Base-by-base conservation (phyloP, 2,888 invertebrate genomes). In the Glyphotaelius pellucidus region DNA sequence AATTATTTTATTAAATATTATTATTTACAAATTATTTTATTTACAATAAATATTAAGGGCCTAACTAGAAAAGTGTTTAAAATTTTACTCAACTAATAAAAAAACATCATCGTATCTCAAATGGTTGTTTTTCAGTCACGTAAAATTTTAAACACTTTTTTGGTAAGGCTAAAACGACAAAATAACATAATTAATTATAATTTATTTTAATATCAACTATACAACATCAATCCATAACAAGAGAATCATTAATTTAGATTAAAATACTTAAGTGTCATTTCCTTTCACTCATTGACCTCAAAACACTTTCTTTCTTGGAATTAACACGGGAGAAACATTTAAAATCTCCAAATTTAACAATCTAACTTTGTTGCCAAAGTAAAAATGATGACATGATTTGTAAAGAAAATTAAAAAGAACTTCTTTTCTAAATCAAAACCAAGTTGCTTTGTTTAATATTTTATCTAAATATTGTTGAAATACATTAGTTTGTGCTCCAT, bases 161-260 rank as follows among this genome's bases (percentile, higher is more conserved):
- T 47, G 15, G 47, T 47, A 47, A 47, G 47, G 15, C 47, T 14
- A 30, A 85, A 15, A 86, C 47, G 67, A 67, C 5, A 32, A 67
- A 67, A 87, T 31, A 87, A 52, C 32, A 31, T 52, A 52, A 47
- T 87, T 87, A 67, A 67, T 31, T 32, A 87, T 19, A 87, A 87
- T 25, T 87, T 87, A 67, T 87, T 87, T 87, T 47, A 87, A 87
- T 67, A 87, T 87, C 67, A 87, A 87, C 87, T n/a, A 67, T 7
- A 67, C 67, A 67, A 67, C 35, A 31, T 38, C 67, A 87, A n/a
- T 87, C 3, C 3, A 52, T 67, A 87, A 87, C 87, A 67, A 87
- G 31, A 52, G 25, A 47, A 42, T 42, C 85, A 47, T 42, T 42
- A 42, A 25, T 38, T 38, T 85, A n/a, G 14, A n/a, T 25, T 42